These are phyloP conservation scores for Manis pentadactyla DNA, from an alignment of 2,797 vertebrate species.

Conservation along the genomic window DNA sequence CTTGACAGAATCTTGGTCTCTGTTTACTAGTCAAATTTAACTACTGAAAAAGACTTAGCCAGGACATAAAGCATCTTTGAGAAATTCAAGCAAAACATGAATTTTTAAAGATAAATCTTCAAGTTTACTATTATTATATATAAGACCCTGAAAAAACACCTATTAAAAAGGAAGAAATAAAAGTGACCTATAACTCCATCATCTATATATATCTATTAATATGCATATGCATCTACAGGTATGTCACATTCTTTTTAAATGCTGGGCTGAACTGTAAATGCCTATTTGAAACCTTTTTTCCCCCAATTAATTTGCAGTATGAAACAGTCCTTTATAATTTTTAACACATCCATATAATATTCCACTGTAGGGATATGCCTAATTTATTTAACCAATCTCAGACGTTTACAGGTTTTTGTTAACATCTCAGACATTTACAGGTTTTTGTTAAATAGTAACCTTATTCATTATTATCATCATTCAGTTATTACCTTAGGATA, in stretches of 20 bases:
- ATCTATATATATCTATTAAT: not conserved
- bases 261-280: not conserved
- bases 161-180: not conserved
- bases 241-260: not conserved
- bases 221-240: not conserved
- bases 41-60: not conserved
- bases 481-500: not conserved
- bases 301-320: not conserved
- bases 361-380: not conserved
- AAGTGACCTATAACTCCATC: not conserved
- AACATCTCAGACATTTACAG: not conserved
- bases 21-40: not conserved
- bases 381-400: slow-evolving; percentile 3
- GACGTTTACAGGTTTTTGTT: not conserved
- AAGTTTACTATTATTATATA: not conserved
- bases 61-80: not conserved
- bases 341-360: not conserved
- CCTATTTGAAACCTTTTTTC: not conserved
- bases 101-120: not conserved
- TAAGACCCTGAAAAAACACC: not conserved
- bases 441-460: slow-evolving; percentile 7
- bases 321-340: not conserved
- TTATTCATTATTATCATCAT: not conserved
- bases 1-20: not conserved
- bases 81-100: not conserved